Evolutionary conservation across 2,113 vertebrate species (phyloP), one percentile per base, ranked within the genome.

Genomic region (Calyptomena viridis): DNA sequence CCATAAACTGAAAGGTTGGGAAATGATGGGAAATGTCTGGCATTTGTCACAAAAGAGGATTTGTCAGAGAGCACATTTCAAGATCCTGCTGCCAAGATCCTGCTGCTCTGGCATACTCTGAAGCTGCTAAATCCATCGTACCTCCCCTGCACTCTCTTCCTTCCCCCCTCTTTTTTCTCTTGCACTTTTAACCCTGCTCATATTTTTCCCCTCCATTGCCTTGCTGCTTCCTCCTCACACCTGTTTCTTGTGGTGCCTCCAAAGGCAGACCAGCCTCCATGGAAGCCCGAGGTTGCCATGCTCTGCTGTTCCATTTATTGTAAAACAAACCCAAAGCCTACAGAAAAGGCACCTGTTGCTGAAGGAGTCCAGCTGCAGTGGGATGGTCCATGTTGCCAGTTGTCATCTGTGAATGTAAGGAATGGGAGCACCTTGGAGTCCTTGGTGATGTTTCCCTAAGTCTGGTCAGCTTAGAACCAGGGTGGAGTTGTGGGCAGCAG

Each of bases 21-120:
- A 95, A 95, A 33, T 72, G 64, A 90, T 90, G 94, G 83, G 84
- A 84, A 89, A 64, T 2, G 73, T 82, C 94, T 96, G 95, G 83
- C 56, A 8, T 78, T 90, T 92, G 76, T 90, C 93, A 96, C 94
- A 94, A 95, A 96, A 87, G 94, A 84, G 83, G 93, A 84, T 93
- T 94, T 96, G 80, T 96, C 69, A 5, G 76, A 60, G 82, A 71
- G 60, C n/a, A 2, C 68, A 17, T 90, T 93, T 93, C 69, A 68
- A 44, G 56, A 39, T 77, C 75, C 75, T 66, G 20, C 91, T 93
- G 91, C 93, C 91, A 91, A 74, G 80, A 72, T 81, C 86, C 94
- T 84, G 95, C 92, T 93, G 91, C 75, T 97, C 67, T 85, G 74
- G 56, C 63, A 17, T 18, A 12, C 69, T 91, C 11, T 2, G 60